These are phyloP conservation scores for Zootermopsis nevadensis DNA, from an alignment of 2,888 invertebrate species.

Conservation along the genomic window DNA sequence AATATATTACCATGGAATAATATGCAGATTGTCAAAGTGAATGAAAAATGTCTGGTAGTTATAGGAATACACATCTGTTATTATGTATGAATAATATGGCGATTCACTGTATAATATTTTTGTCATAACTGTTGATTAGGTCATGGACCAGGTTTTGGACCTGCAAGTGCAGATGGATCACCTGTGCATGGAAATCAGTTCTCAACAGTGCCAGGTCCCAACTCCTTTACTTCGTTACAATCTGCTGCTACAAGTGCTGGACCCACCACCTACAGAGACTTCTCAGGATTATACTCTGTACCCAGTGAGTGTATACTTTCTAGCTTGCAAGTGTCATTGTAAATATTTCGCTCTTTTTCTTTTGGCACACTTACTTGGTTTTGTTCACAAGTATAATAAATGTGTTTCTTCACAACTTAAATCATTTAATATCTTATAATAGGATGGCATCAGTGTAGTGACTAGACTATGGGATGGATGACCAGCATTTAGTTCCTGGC, in stretches of 20 bases:
- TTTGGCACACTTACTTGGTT: too few species aligned
- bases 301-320: neutral
- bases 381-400: too few species aligned
- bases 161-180: conserved; percentile 32
- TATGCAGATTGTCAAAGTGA: neutral
- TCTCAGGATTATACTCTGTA: conserved; percentile 3
- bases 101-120: neutral
- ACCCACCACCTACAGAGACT: conserved; percentile 12
- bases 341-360: neutral
- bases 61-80: neutral
- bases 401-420: neutral
- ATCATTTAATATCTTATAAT: neutral
- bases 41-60: neutral
- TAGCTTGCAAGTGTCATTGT: too few species aligned
- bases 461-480: too few species aligned
- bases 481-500: too few species aligned
- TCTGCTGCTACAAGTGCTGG: conserved; percentile 1
- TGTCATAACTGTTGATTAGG: neutral
- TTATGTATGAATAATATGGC: neutral
- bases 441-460: neutral
- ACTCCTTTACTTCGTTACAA: neutral
- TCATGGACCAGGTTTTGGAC: conserved; percentile 2
- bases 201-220: conserved; percentile 9
- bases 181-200: conserved; percentile 25
- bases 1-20: too few species aligned